Evolutionary conservation across 2,888 invertebrate species (phyloP), one percentile per base, ranked within the genome.

Genomic region (Coenonympha arcania): DNA sequence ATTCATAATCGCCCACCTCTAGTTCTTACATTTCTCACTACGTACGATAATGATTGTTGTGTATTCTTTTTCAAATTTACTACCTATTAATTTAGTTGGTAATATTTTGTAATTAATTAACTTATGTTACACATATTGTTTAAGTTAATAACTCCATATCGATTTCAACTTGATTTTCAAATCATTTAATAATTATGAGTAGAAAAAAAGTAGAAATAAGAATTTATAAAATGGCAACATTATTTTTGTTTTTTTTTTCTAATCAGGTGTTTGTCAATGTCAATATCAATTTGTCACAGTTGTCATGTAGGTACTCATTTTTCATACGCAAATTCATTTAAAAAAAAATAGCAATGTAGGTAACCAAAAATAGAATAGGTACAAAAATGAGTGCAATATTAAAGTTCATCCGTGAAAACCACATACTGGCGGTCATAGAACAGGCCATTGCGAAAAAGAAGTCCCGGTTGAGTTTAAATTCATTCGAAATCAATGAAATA

Each of bases 361-460:
- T n/a, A 64, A 72, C 66, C 65, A 69, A 68, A 71, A 71, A 71
- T 68, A 71, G 59, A 59, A 39, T 43, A n/a, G n/a, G n/a, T n/a
- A 48, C 67, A 85, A 77, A 39, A 80, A 90, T 90, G 90, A 90
- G 90, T 84, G 87, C 87, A 65, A 85, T 91, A 64, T 88, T 90
- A 73, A 88, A 90, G 76, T 91, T 90, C 75, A 88, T 91, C 65
- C 90, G 90, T 74, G 88, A 89, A 75, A 90, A 91, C 69, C 89
- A 91, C 65, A 89, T 90, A 66, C 70, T 90, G 63, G 90, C 90
- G 28, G 85, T 90, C 60, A 90, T 92, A 62, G 91, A 92, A 78
- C 88, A 89, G 65, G 90, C 89, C 6, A 82, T 88, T 50, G 76
- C 76, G 24, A 88, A 88, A 64, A 89, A 88, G 70, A 87, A 89